Conservation (phyloP, 2,888 invertebrate genomes). For the Serrognathus titanus region DNA sequence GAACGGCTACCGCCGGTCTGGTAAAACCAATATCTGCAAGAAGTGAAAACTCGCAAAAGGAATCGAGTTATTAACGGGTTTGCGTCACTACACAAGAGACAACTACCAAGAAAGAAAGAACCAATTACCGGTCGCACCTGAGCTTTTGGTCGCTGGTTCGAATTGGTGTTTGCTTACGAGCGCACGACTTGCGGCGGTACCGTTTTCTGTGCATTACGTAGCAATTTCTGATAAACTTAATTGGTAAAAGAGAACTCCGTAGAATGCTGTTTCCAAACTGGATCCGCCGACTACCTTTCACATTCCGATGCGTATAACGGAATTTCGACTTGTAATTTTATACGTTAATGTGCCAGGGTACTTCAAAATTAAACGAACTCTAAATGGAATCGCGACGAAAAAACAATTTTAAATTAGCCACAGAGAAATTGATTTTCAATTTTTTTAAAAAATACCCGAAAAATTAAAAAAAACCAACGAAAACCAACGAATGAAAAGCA, state of each 20-base stretch:
- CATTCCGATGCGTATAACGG: slow-evolving; percentile 30
- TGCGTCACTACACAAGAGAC: no score
- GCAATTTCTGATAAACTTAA: slow-evolving; percentile 16
- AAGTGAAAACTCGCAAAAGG: no score
- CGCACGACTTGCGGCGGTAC: slow-evolving; percentile 1
- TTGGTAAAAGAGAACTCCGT: slow-evolving; percentile 9
- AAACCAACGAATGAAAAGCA: no score
- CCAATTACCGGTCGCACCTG: neutral
- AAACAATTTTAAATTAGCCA: no score
- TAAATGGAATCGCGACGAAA: no score
- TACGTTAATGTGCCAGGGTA: slow-evolving; percentile 6
- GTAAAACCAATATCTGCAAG: no score
- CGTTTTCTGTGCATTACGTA: neutral
- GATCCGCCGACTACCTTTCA: slow-evolving; percentile 35
- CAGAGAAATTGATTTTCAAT: no score
- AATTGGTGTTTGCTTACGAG: neutral
- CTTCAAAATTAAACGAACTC: no score
- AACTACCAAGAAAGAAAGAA: neutral
- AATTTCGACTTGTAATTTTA: slow-evolving; percentile 21
- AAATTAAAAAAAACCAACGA: no score
- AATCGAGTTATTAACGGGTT: no score
- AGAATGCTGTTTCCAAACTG: slow-evolving; percentile 34
- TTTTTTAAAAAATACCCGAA: no score
- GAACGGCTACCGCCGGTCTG: no score
- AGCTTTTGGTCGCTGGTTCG: neutral